phyloP scores from a whole-genome alignment of 2,113 vertebrate genomes.

The Centropus unirufus region DNA sequence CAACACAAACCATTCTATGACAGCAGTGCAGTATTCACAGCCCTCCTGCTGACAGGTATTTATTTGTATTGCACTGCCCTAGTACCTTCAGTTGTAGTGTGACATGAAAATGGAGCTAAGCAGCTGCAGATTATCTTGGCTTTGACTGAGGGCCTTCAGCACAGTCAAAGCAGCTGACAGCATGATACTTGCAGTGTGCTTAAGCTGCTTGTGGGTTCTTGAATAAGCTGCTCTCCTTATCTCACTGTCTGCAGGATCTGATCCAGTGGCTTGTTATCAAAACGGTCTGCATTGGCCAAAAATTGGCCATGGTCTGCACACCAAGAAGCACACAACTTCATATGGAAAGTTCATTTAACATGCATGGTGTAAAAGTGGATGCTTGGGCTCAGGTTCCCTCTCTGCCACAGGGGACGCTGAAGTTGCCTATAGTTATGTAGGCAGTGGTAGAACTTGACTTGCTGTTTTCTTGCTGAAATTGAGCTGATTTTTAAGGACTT shows the following conservation, averaged over 20 bases:
- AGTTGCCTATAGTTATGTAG: fast-evolving
- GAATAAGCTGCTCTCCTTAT: not conserved
- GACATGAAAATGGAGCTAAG: not conserved
- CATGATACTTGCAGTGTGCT: not conserved
- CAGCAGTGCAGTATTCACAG: not conserved
- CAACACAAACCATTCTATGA: too few relatives aligned
- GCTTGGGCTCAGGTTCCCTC: not conserved
- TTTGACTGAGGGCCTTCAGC: not conserved
- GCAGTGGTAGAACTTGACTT: not conserved
- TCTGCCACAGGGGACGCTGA: not conserved
- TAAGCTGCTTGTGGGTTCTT: not conserved
- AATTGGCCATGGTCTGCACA: not conserved
- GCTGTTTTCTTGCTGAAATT: not conserved
- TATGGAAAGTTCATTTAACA: not conserved
- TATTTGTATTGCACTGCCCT: not conserved
- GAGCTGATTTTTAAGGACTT: not conserved
- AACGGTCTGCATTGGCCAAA: not conserved
- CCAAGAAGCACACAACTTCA: not conserved
- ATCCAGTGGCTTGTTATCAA: not conserved
- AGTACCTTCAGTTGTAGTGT: not conserved
- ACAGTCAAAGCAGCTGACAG: not conserved
- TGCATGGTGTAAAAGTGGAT: not conserved
- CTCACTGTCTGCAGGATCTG: not conserved
- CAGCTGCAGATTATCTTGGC: not conserved
- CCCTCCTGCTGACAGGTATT: not conserved